Percentiles rank a stretch among this genome's conserved stretches.
Evolutionary conservation across 2,797 vertebrate species (phyloP).

Genomic region (Myiotriccus ornatus): DNA sequence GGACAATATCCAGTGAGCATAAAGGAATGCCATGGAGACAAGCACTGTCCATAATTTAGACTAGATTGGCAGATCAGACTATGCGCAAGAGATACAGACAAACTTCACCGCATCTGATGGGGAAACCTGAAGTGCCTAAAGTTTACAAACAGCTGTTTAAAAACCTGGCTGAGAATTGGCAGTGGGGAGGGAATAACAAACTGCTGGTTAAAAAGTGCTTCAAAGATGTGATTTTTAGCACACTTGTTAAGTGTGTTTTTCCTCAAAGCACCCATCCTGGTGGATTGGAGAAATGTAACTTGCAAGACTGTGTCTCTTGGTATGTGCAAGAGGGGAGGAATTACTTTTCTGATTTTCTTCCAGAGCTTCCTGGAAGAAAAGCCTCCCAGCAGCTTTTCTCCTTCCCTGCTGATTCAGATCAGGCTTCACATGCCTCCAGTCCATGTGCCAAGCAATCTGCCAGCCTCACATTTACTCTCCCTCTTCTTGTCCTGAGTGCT

Average conservation of each 20-base stretch:
- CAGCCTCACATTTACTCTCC: neutral
- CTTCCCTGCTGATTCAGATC: neutral
- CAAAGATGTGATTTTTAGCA: neutral
- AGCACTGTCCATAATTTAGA: neutral
- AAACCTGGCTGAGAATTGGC: slow-evolving; percentile 1
- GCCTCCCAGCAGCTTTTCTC: neutral
- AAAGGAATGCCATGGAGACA: neutral
- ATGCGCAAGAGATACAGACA: neutral
- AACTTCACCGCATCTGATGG: neutral
- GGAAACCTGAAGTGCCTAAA: neutral
- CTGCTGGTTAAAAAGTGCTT: neutral
- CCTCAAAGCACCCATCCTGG: neutral
- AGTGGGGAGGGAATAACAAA: neutral
- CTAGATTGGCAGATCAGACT: neutral
- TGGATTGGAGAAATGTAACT: neutral
- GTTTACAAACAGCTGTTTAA: slow-evolving; percentile 14
- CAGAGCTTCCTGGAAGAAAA: neutral
- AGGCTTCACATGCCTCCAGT: neutral
- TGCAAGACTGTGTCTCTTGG: neutral
- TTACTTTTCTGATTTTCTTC: neutral
- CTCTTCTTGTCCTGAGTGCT: rapidly evolving
- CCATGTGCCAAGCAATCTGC: neutral
- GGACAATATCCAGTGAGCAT: neutral
- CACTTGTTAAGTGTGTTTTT: neutral
- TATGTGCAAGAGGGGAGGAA: neutral